phyloP scores from a whole-genome alignment of 2,888 invertebrate genomes.

The Molorchus minor region DNA sequence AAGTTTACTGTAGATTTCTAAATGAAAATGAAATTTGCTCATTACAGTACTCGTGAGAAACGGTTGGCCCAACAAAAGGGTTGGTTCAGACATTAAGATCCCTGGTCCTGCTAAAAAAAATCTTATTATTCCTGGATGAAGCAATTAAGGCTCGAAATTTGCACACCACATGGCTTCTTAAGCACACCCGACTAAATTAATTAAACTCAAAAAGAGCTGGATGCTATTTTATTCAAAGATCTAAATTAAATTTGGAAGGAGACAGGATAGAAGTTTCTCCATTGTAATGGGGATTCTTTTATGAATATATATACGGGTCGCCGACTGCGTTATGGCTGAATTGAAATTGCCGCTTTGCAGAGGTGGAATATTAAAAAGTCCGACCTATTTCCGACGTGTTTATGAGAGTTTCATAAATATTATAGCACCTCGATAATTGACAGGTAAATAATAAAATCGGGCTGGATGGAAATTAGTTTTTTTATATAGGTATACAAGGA shows the following conservation, averaged over 20 bases:
- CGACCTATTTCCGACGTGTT: conserved; percentile 17
- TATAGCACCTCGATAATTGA: not conserved
- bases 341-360: conserved; percentile 15
- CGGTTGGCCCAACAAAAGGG: no score
- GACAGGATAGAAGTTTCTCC: conserved; percentile 8
- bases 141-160: not conserved
- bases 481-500: no score
- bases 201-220: not conserved
- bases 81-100: no score
- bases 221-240: conserved; percentile 18
- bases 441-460: not conserved
- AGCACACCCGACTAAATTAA: not conserved
- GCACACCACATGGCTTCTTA: not conserved
- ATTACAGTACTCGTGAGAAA: no score
- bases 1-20: no score
- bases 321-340: conserved; percentile 11
- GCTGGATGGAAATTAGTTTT: not conserved
- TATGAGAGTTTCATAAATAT: conserved; percentile 2
- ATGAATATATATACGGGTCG: conserved; percentile 10
- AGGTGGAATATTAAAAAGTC: conserved; percentile 19
- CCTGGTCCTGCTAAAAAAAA: no score
- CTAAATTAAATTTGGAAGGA: conserved; percentile 18
- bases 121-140: not conserved
- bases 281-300: conserved; percentile 21
- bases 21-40: no score